Base-by-base conservation (phyloP, 2,113 vertebrate genomes). In the Phasianus colchicus region DNA sequence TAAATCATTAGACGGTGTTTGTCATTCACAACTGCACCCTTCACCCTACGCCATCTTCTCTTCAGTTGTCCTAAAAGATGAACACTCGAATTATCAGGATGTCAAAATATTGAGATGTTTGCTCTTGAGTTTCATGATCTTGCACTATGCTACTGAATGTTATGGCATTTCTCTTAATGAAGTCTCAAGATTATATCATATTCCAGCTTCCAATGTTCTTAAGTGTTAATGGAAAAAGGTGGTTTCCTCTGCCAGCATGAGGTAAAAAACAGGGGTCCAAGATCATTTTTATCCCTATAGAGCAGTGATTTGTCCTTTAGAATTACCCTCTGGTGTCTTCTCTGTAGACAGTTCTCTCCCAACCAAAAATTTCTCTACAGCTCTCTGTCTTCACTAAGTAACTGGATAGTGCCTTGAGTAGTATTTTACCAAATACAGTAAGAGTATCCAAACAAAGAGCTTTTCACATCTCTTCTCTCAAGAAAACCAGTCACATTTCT, bases 221-320 rank as follows among this genome's bases (percentile, higher is more conserved):
- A 63, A 83, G 3, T n/a, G 8, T 29, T 52, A 11, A 5, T 0
- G 3, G 7, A 36, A n/a, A 27, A 58, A 43, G 50, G 29, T 2
- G 4, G 14, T 84, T 7, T 2, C 32, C 20, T 80, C 34, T 45
- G 20, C 21, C 12, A 57, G 11, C 11, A n/a, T 6, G 7, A 88
- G 38, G 55, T 65, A 67, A 80, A 83, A 2, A 6, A n/a, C 10
- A 16, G 11, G 16, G 21, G 9, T 64, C 19, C 38, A 88, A 14
- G 4, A 48, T 1, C 1, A 1, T 25, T 43, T 3, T n/a, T 52
- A 3, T 57, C 9, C 22, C 19, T 65, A 29, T 14, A 38, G 6
- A 88, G 63, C 21, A 76, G 42, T 22, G 77, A 73, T 19, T 29
- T 15, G 10, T 2, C 11, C 48, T 61, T 43, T n/a, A 58, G 4